A percentile compares a stretch with the other conserved stretches of the same genome.
phyloP scores from a whole-genome alignment of 2,797 vertebrate genomes.

The Orestias chungarensis region DNA sequence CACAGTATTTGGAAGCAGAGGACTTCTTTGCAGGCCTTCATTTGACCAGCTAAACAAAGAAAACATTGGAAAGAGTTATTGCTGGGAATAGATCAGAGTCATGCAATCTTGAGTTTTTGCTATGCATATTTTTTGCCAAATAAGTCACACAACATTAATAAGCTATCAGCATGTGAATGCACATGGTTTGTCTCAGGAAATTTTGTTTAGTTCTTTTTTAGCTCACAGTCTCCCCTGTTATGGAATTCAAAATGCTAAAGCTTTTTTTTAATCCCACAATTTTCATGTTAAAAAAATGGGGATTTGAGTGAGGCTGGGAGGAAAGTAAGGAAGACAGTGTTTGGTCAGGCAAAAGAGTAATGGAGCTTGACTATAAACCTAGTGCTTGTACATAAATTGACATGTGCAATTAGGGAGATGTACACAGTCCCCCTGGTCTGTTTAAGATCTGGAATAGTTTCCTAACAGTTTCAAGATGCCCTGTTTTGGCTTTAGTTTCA shows the following conservation, averaged over 20 bases:
- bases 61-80: constrained; percentile 75
- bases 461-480: constrained; percentile 81
- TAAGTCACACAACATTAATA: constrained; percentile 73
- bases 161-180: constrained; percentile 69
- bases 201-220: constrained; percentile 45
- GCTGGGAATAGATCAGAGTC: constrained; percentile 65
- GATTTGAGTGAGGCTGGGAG: constrained; percentile 18
- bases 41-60: constrained; percentile 55
- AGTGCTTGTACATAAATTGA: constrained; percentile 77
- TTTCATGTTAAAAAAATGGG: constrained; percentile 21
- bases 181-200: constrained; percentile 62
- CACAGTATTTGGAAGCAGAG: constrained; percentile 13
- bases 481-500: constrained; percentile 72
- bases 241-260: not conserved
- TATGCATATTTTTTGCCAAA: constrained; percentile 61
- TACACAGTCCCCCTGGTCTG: constrained; percentile 76
- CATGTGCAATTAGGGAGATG: constrained; percentile 78
- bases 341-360: constrained; percentile 25
- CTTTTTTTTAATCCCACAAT: constrained; percentile 7
- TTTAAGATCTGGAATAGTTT: constrained; percentile 80
- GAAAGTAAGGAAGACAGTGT: constrained; percentile 22
- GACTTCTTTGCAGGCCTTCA: constrained; percentile 67
- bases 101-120: constrained; percentile 62
- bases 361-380: constrained; percentile 71
- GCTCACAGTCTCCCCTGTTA: constrained; percentile 19